These are phyloP conservation scores for Caenorhabditis zanzibari DNA, from an alignment of 2,888 invertebrate species.

Conservation along the genomic window DNA sequence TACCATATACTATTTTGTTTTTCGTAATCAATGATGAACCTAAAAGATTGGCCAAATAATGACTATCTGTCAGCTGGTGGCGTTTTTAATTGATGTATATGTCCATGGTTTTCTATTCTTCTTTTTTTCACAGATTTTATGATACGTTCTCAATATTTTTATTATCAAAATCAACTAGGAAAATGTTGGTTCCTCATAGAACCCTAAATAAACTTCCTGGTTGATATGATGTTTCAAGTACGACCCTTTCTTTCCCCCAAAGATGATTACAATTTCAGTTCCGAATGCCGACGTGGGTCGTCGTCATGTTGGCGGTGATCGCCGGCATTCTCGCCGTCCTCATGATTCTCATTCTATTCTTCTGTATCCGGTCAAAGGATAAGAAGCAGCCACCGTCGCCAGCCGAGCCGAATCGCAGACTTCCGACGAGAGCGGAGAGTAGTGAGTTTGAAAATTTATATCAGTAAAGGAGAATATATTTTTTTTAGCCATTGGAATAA, in stretches of 20 bases:
- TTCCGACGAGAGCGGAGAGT: constrained; percentile 60
- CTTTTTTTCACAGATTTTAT: constrained; percentile 11
- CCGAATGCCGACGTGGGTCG: constrained; percentile 68
- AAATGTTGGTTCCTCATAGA: constrained; percentile 22
- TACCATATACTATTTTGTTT: constrained; percentile 16
- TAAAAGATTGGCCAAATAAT: constrained; percentile 32
- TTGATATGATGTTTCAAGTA: constrained; percentile 36
- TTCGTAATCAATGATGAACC: neutral
- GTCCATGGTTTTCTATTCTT: neutral
- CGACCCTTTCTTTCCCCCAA: neutral
- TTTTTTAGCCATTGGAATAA: constrained; percentile 63
- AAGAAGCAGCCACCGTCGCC: constrained; percentile 66
- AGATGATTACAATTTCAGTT: constrained; percentile 54
- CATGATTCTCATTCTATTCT: constrained; percentile 61
- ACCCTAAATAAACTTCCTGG: constrained; percentile 28
- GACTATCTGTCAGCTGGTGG: constrained; percentile 16
- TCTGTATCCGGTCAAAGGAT: constrained; percentile 61
- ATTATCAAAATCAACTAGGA: neutral
- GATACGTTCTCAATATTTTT: neutral
- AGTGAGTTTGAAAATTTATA: constrained; percentile 41
- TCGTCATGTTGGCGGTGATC: constrained; percentile 65
- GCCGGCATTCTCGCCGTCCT: constrained; percentile 67
- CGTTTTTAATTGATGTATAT: neutral
- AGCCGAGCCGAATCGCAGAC: constrained; percentile 58
- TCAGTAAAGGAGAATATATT: neutral